Conservation (phyloP, 2,113 vertebrate genomes). For the Microcebus lehilahytsara region DNA sequence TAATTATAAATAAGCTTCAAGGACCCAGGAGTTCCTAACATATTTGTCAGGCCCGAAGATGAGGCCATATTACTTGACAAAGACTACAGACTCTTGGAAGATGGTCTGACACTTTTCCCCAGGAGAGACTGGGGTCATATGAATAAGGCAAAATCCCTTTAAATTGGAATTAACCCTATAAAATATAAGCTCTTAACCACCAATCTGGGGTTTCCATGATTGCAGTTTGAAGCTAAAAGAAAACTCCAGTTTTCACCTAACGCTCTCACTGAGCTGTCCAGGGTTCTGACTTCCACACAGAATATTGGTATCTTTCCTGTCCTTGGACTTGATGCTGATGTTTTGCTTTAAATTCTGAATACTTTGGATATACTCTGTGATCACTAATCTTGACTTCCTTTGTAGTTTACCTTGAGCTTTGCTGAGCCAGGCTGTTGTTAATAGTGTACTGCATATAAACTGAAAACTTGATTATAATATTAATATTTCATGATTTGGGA, state of each 20-base stretch:
- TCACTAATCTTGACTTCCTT: background rate
- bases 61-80: background rate
- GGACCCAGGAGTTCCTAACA: background rate
- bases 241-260: background rate
- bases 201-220: background rate
- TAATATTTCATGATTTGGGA: background rate
- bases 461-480: background rate
- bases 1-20: background rate
- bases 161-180: background rate
- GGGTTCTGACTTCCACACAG: slow-evolving; percentile 51
- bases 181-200: background rate
- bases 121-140: background rate
- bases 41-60: background rate
- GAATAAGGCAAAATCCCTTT: background rate
- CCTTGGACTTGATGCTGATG: background rate
- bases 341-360: slow-evolving; percentile 21
- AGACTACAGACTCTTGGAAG: background rate
- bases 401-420: background rate
- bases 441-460: background rate
- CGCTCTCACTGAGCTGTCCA: slow-evolving; percentile 50
- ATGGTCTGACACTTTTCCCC: background rate
- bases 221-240: background rate
- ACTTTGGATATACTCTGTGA: background rate
- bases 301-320: background rate
- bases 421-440: background rate